These are phyloP conservation scores for Graphium colonna DNA, from an alignment of 2,888 invertebrate species.

Conservation along the genomic window DNA sequence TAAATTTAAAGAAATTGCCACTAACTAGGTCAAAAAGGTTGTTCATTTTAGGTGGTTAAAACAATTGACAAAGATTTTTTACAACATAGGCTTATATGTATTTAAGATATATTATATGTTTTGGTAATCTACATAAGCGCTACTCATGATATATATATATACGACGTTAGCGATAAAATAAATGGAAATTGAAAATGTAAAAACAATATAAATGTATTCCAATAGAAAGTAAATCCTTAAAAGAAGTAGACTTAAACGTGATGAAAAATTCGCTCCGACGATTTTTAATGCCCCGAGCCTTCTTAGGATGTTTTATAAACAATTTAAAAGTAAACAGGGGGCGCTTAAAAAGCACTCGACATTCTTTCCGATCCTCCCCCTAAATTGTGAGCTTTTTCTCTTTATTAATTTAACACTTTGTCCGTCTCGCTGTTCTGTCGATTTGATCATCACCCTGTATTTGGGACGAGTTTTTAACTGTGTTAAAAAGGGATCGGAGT, in stretches of 20 bases:
- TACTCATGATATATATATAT: no score
- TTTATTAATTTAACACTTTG: slow-evolving; percentile 9
- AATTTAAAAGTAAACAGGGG: slow-evolving; percentile 18
- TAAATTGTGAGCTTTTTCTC: slow-evolving; percentile 22
- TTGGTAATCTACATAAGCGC: no score
- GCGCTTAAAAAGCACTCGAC: slow-evolving; percentile 12
- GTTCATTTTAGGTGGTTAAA: no score
- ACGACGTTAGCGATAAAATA: no score
- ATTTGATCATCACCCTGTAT: slow-evolving; percentile 24
- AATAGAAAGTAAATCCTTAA: slow-evolving; percentile 3
- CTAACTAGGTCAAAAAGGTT: no score
- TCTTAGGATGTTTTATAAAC: slow-evolving; percentile 16
- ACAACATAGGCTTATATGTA: no score
- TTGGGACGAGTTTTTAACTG: slow-evolving; percentile 49
- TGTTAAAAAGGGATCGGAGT: slow-evolving; percentile 46
- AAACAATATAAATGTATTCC: slow-evolving; percentile 16
- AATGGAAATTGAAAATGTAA: no score
- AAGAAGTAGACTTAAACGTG: not conserved
- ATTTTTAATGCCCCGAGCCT: slow-evolving; percentile 12
- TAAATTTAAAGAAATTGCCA: no score
- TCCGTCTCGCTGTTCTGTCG: slow-evolving; percentile 26
- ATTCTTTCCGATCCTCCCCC: slow-evolving; percentile 16
- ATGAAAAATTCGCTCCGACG: slow-evolving; percentile 14
- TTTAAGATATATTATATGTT: no score
- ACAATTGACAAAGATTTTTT: no score